A percentile compares a stretch with the other conserved stretches of the same genome.
Evolutionary conservation across 2,888 invertebrate species (phyloP).

Genomic region (Allygus modestus): DNA sequence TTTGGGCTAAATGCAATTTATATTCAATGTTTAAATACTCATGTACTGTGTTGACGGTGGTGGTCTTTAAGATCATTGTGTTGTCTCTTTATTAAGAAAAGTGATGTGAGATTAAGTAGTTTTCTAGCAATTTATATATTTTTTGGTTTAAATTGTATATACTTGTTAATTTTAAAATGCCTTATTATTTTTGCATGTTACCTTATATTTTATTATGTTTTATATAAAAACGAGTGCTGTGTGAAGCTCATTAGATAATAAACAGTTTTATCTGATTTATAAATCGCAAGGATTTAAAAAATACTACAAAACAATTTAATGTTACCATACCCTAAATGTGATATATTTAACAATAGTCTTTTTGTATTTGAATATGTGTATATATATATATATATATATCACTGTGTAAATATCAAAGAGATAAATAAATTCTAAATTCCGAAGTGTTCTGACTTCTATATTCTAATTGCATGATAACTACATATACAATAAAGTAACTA

Average conservation of each 20-base stretch:
- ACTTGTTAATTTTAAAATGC: too few relatives aligned
- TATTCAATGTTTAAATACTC: too few relatives aligned
- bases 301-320: background rate
- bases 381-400: background rate
- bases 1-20: too few relatives aligned
- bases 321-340: conserved; percentile 8
- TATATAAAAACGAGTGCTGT: conserved; percentile 15
- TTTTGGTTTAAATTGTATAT: too few relatives aligned
- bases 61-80: too few relatives aligned
- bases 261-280: background rate
- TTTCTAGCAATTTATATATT: too few relatives aligned
- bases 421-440: conserved; percentile 6
- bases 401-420: background rate
- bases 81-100: too few relatives aligned
- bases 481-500: background rate
- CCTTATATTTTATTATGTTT: background rate
- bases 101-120: too few relatives aligned
- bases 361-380: too few relatives aligned
- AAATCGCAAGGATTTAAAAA: background rate
- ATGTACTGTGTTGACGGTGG: too few relatives aligned
- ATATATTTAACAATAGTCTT: background rate
- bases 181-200: too few relatives aligned
- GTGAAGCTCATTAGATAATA: background rate
- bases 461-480: conserved; percentile 6
- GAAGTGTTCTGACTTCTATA: conserved; percentile 24